phyloP scores from a whole-genome alignment of 2,888 invertebrate genomes.

The Gymnocheta viridis region DNA sequence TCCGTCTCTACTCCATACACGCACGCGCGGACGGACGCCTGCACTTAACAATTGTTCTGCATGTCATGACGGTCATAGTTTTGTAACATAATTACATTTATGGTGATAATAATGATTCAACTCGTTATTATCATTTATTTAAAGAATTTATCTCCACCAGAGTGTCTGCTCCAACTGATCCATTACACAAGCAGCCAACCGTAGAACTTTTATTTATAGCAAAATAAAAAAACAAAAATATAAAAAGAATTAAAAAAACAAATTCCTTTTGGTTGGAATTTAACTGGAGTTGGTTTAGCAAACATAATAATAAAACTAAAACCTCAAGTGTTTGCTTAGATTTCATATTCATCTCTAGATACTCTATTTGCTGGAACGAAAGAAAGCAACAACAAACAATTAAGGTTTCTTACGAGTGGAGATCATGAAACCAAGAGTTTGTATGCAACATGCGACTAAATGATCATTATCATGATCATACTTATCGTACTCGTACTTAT shows the following conservation, averaged over 20 bases:
- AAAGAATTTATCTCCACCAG: constrained; percentile 62
- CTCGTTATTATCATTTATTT: constrained; percentile 59
- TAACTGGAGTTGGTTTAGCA: constrained; percentile 40
- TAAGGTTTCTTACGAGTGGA: constrained; percentile 54
- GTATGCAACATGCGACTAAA: constrained; percentile 40
- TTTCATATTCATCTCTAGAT: constrained; percentile 32
- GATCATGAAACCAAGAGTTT: constrained; percentile 63
- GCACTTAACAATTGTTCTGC: constrained; percentile 57
- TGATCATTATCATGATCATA: constrained; percentile 39
- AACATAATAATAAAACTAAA: constrained; percentile 29
- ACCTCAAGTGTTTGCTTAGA: constrained; percentile 61
- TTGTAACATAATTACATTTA: constrained; percentile 50
- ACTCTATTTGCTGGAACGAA: not conserved
- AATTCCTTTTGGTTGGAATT: constrained; percentile 37
- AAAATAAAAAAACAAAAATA: constrained; percentile 10
- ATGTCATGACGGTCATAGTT: constrained; percentile 61
- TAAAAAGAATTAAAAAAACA: not conserved
- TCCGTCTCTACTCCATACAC: constrained; percentile 16
- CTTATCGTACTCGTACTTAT: not conserved
- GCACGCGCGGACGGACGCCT: constrained; percentile 25
- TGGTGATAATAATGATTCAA: constrained; percentile 56
- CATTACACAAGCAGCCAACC: constrained; percentile 79
- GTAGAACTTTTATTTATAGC: constrained; percentile 24
- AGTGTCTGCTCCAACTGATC: constrained; percentile 77
- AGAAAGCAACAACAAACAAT: constrained; percentile 24